These are phyloP conservation scores for Pemphigus obesinymphae DNA, from an alignment of 1,140 invertebrate genomes.

Conservation along the genomic window DNA sequence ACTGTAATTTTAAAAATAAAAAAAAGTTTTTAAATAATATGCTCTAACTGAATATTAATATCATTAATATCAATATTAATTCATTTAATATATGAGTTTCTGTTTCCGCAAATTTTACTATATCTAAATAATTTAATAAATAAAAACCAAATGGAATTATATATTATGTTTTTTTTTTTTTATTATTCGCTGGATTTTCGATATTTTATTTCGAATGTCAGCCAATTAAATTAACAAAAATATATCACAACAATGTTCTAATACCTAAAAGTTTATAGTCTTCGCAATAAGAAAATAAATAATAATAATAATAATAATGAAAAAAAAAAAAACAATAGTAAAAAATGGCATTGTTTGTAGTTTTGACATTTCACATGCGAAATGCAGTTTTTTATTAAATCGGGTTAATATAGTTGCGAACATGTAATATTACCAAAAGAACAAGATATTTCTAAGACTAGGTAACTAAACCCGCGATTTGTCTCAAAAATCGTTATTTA, in stretches of 20 bases:
- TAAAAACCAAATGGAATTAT: background rate
- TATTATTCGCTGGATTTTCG: slow-evolving; percentile 30
- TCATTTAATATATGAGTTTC: too few relatives aligned
- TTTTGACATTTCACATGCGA: background rate
- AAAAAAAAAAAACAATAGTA: slow-evolving; percentile 25
- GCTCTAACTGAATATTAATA: too few relatives aligned
- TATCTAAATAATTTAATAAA: slow-evolving; percentile 16
- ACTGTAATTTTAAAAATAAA: too few relatives aligned
- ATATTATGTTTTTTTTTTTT: slow-evolving; percentile 26
- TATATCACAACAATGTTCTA: slow-evolving; percentile 40
- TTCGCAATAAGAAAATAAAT: slow-evolving; percentile 25
- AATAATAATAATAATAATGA: slow-evolving; percentile 23
- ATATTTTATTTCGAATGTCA: background rate
- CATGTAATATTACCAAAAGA: background rate
- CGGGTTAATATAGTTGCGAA: slow-evolving; percentile 20
- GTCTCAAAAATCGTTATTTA: background rate
- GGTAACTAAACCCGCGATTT: slow-evolving; percentile 29
- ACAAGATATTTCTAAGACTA: slow-evolving; percentile 34
- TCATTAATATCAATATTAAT: too few relatives aligned
- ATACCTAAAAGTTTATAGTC: slow-evolving; percentile 24
- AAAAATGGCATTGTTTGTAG: slow-evolving; percentile 27
- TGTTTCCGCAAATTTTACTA: too few relatives aligned
- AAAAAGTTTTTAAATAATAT: too few relatives aligned
- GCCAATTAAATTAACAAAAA: slow-evolving; percentile 35
- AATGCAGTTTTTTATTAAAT: background rate